phyloP scores from a whole-genome alignment of 1,140 invertebrate genomes.

The Nylanderia fulva region DNA sequence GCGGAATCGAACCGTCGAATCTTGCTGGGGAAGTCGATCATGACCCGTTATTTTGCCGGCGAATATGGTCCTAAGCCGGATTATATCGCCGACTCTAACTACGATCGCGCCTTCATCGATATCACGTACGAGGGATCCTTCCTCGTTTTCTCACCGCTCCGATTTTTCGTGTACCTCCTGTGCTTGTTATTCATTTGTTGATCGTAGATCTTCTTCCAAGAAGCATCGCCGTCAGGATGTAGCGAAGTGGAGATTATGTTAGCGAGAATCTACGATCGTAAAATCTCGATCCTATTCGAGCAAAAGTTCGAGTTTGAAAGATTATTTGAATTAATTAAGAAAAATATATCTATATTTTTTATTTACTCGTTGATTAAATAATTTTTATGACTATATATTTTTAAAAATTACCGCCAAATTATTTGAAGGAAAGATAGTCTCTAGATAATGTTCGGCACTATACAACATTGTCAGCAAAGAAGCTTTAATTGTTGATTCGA shows the following conservation, averaged over 20 bases:
- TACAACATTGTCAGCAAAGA: background rate
- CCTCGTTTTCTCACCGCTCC: slow-evolving; percentile 54
- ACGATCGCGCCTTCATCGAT: slow-evolving; percentile 68
- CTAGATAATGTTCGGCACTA: no score
- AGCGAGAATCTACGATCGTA: slow-evolving; percentile 41
- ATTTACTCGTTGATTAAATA: background rate
- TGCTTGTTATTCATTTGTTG: slow-evolving; percentile 73
- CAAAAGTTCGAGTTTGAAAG: background rate
- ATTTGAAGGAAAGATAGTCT: background rate
- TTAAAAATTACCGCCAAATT: background rate
- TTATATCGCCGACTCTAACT: slow-evolving; percentile 52
- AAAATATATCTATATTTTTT: no score
- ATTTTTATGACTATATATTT: background rate
- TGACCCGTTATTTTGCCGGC: slow-evolving; percentile 72
- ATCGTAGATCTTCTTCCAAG: slow-evolving; percentile 68
- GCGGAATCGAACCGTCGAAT: slow-evolving; percentile 71
- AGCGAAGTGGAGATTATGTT: slow-evolving; percentile 46
- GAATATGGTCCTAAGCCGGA: slow-evolving; percentile 68
- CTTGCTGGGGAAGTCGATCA: slow-evolving; percentile 51
- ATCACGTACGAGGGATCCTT: slow-evolving; percentile 65
- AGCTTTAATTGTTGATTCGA: background rate
- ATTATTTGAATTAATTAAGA: background rate
- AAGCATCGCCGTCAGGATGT: slow-evolving; percentile 44
- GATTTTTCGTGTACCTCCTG: slow-evolving; percentile 60
- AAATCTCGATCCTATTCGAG: background rate